Evolutionary conservation across 2,113 vertebrate species (phyloP).

Genomic region (Colinus virginianus): DNA sequence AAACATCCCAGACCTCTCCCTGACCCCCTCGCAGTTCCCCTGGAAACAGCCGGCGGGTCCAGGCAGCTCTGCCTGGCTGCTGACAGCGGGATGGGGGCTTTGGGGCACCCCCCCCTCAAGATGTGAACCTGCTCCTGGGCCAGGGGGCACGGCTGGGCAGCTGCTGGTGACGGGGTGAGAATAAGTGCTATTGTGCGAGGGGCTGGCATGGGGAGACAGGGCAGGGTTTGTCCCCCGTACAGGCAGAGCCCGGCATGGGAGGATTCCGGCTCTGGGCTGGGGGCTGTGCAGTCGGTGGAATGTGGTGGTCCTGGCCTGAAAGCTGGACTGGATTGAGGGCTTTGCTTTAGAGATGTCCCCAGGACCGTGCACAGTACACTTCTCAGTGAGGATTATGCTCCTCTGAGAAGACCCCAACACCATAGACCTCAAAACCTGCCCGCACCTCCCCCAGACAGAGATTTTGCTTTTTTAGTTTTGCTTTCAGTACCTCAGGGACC

Average conservation of each 20-base stretch:
- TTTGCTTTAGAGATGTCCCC: not conserved
- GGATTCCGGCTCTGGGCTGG: not conserved
- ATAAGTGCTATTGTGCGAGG: not conserved
- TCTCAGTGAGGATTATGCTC: not conserved
- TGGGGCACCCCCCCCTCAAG: not conserved
- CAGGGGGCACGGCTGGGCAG: not conserved
- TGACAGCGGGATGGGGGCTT: not conserved
- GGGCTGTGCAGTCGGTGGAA: not conserved
- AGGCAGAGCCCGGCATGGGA: not conserved
- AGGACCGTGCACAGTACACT: rapidly evolving
- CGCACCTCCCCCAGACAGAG: rapidly evolving
- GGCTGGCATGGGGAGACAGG: not conserved
- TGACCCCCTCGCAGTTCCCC: slow-evolving; percentile 38
- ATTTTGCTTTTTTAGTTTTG: not conserved
- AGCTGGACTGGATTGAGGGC: rapidly evolving
- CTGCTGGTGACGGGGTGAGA: not conserved
- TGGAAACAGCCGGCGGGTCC: slow-evolving; percentile 30
- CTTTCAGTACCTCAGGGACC: not conserved
- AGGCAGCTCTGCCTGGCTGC: not conserved
- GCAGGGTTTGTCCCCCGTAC: not conserved
- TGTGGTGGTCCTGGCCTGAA: rapidly evolving
- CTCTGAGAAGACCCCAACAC: not conserved
- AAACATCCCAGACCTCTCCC: slow-evolving; percentile 36
- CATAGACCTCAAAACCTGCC: not conserved
- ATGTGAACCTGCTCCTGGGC: not conserved